Evolutionary conservation across 2,797 vertebrate species (phyloP).

Genomic region (Darevskia mixta): DNA sequence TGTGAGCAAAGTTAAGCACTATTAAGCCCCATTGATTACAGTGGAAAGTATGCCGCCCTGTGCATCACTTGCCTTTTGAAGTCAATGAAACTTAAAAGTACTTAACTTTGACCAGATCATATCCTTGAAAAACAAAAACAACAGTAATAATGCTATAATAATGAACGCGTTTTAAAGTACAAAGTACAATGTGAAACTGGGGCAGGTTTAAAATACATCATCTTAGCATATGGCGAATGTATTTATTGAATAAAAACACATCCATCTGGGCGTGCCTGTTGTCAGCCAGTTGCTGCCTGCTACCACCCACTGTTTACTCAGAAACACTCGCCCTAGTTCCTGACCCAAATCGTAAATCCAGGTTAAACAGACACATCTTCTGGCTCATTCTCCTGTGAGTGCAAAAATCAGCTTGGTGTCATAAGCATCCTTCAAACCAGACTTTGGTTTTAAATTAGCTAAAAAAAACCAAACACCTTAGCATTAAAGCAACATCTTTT

Average conservation of each 20-base stretch:
- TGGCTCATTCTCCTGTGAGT: conserved; percentile 46
- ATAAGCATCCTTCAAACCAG: not conserved
- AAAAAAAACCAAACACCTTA: not conserved
- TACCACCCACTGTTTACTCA: conserved; percentile 70
- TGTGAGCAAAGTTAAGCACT: not conserved
- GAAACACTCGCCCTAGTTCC: conserved; percentile 59
- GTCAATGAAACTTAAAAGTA: not conserved
- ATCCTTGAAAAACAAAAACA: not conserved
- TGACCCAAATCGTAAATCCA: conserved; percentile 74
- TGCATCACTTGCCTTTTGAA: not conserved
- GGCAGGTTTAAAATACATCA: conserved; percentile 43
- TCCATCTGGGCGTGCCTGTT: conserved; percentile 70
- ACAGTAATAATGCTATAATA: too few relatives aligned
- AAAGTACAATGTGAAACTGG: conserved; percentile 42
- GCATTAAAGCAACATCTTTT: not conserved
- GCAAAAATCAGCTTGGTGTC: conserved; percentile 50
- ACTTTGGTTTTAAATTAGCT: conserved; percentile 3
- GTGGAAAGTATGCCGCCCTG: not conserved
- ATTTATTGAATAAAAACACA: conserved; percentile 68
- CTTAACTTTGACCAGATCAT: not conserved
- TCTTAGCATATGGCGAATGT: conserved; percentile 47
- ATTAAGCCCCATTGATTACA: not conserved
- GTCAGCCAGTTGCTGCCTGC: conserved; percentile 71
- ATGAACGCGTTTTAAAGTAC: not conserved
- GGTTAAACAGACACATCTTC: conserved; percentile 68